Percentiles rank a stretch among this genome's conserved stretches.
phyloP scores from a whole-genome alignment of 1,140 invertebrate species.

The Micrasema minimum region DNA sequence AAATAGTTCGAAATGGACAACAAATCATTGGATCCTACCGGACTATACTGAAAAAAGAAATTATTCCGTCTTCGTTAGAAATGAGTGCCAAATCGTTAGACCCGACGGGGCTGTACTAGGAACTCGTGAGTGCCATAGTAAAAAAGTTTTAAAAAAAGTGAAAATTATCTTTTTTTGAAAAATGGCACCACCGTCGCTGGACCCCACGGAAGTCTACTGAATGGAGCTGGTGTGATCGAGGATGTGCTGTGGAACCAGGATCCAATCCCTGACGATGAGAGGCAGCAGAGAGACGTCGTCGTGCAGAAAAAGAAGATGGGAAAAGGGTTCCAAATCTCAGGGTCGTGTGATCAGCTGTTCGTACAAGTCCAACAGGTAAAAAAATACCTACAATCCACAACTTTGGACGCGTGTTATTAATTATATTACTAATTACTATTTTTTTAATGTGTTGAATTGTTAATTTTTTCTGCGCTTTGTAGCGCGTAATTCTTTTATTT shows the following conservation, averaged over 20 bases:
- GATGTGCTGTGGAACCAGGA: conserved; percentile 29
- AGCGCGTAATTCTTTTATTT: conserved; percentile 8
- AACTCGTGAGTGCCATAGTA: too few relatives aligned
- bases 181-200: neutral
- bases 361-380: neutral
- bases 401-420: neutral
- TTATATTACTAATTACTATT: conserved; percentile 5
- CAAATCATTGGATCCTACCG: conserved; percentile 11
- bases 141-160: neutral
- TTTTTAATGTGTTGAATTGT: conserved; percentile 14
- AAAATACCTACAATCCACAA: neutral
- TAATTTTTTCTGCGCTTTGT: conserved; percentile 12
- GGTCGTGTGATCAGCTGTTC: conserved; percentile 6
- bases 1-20: conserved; percentile 6
- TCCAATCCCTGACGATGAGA: conserved; percentile 24
- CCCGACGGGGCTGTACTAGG: conserved; percentile 39
- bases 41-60: conserved; percentile 14
- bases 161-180: too few relatives aligned
- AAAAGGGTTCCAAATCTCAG: neutral
- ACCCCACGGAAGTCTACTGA: conserved; percentile 42
- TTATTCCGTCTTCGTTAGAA: neutral
- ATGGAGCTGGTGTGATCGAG: neutral
- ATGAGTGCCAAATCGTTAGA: conserved; percentile 27
- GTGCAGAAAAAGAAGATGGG: conserved; percentile 34
- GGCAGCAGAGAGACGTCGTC: conserved; percentile 43